Conservation (phyloP, 2,888 invertebrate species). For the Meloe dianella region DNA sequence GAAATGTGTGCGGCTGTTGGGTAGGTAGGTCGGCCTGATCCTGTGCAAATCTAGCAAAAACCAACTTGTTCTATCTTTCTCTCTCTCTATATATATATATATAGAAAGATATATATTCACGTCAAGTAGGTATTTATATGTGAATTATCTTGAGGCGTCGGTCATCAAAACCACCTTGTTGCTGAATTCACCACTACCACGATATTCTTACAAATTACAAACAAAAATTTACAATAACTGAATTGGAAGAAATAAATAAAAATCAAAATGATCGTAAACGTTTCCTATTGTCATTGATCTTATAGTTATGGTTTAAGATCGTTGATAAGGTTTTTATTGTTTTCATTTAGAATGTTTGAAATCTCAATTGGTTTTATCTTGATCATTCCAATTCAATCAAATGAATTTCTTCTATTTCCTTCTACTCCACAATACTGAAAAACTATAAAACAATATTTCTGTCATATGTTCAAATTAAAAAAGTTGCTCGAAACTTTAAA, state of each 20-base stretch:
- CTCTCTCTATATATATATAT: neutral
- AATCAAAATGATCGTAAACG: neutral
- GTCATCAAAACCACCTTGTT: constrained; percentile 1
- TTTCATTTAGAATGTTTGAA: constrained; percentile 14
- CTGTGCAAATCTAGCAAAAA: constrained; percentile 7
- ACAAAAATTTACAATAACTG: neutral
- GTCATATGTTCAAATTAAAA: constrained; percentile 33
- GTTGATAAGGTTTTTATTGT: constrained; percentile 23
- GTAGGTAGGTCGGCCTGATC: neutral
- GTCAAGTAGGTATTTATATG: neutral
- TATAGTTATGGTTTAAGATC: neutral
- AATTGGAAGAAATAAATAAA: neutral
- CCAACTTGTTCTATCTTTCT: neutral
- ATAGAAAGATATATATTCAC: neutral
- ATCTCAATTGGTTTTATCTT: neutral
- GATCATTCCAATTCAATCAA: neutral
- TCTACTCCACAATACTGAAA: neutral
- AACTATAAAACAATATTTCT: constrained; percentile 17
- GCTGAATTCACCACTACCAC: neutral
- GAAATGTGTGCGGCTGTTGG: constrained; percentile 23
- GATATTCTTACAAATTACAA: no score
- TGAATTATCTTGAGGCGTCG: neutral
- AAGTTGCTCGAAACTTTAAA: constrained; percentile 16
- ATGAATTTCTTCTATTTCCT: neutral
- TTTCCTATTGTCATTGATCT: neutral